Evolutionary conservation across 1,140 invertebrate species (phyloP).

Genomic region (Eumeta japonica): DNA sequence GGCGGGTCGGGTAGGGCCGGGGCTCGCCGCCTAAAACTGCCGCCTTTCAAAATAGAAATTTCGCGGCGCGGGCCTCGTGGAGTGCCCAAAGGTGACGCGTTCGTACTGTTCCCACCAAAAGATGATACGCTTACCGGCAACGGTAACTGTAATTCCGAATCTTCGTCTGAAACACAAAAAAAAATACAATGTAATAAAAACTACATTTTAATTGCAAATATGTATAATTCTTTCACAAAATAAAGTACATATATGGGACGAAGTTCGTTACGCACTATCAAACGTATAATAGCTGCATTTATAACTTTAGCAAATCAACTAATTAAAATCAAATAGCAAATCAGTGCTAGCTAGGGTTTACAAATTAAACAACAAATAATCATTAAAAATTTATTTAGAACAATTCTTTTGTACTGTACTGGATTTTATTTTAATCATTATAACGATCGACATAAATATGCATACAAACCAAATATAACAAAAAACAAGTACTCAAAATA

Average conservation of each 20-base stretch:
- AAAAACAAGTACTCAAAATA: conserved; percentile 4
- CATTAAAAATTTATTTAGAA: conserved; percentile 7
- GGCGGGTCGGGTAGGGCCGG: conserved; percentile 21
- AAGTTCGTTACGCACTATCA: too few species aligned
- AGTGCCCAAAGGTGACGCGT: too few species aligned
- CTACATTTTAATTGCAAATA: neutral
- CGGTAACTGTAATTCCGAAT: conserved; percentile 21
- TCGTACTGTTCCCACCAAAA: too few species aligned
- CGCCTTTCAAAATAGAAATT: neutral
- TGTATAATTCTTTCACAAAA: neutral
- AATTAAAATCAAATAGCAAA: too few species aligned
- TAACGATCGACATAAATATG: too few species aligned
- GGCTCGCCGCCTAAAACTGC: neutral
- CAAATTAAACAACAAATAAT: conserved; percentile 8
- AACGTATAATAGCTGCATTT: conserved; percentile 2
- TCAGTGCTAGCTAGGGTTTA: too few species aligned
- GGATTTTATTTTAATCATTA: too few species aligned
- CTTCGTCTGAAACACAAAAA: conserved; percentile 42
- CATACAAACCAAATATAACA: conserved; percentile 1
- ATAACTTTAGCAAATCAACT: too few species aligned
- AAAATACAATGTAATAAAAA: conserved; percentile 6
- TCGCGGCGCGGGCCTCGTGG: neutral
- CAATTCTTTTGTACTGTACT: too few species aligned
- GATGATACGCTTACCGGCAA: too few species aligned
- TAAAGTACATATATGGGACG: too few species aligned